phyloP scores from a whole-genome alignment of 2,113 vertebrate species.

The Xiphophorus couchianus region DNA sequence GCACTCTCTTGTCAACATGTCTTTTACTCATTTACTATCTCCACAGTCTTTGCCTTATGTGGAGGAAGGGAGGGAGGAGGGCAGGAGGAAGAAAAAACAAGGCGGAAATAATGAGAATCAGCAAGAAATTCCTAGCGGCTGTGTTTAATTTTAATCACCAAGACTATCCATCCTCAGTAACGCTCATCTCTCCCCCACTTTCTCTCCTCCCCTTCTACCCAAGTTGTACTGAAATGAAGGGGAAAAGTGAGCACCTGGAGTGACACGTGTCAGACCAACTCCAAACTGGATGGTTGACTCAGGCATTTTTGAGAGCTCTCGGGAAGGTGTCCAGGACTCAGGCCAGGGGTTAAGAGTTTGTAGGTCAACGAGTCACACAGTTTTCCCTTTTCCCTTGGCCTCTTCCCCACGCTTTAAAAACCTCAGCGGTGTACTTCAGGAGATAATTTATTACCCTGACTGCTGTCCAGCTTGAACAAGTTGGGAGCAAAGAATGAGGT shows the following conservation, averaged over 20 bases:
- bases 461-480: slow-evolving; percentile 56
- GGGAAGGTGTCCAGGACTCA: slow-evolving; percentile 69
- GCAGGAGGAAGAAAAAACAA: slow-evolving; percentile 23
- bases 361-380: slow-evolving; percentile 73
- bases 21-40: slow-evolving; percentile 67
- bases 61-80: slow-evolving; percentile 31
- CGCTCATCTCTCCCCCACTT: slow-evolving; percentile 24
- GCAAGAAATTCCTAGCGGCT: slow-evolving; percentile 65
- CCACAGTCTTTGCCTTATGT: slow-evolving; percentile 48
- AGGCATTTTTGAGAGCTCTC: slow-evolving; percentile 58
- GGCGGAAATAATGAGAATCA: slow-evolving; percentile 65
- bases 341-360: slow-evolving; percentile 83
- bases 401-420: slow-evolving; percentile 71
- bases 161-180: slow-evolving; percentile 73
- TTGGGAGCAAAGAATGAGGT: slow-evolving; percentile 38
- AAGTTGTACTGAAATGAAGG: slow-evolving; percentile 64
- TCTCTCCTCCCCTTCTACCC: slow-evolving; percentile 23
- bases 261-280: slow-evolving; percentile 56
- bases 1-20: slow-evolving; percentile 80
- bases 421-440: slow-evolving; percentile 79
- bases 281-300: slow-evolving; percentile 58
- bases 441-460: slow-evolving; percentile 79
- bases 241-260: slow-evolving; percentile 52
- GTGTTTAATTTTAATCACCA: slow-evolving; percentile 82
- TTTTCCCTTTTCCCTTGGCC: slow-evolving; percentile 78